A percentile compares a stretch with the other conserved stretches of the same genome.
These are phyloP conservation scores for Scolopax bukidnonensis DNA, from an alignment of 2,797 vertebrate genomes.

Conservation along the genomic window DNA sequence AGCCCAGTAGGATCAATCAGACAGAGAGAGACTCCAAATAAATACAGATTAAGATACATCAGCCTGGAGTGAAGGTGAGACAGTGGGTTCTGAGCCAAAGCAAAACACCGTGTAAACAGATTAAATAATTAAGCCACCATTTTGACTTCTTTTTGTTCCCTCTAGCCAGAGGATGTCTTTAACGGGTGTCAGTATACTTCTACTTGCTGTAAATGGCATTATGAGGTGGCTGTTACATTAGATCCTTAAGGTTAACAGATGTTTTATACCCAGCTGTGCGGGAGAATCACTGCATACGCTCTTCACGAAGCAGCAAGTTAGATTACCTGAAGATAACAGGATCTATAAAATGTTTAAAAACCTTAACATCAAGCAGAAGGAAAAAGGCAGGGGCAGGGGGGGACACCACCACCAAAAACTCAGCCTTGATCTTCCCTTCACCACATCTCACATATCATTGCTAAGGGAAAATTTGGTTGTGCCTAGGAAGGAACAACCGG, in stretches of 20 bases:
- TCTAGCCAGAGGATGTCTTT: neutral
- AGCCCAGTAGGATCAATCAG: neutral
- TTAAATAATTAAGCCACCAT: neutral
- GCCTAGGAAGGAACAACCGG: neutral
- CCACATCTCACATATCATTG: accelerated
- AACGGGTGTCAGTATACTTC: neutral
- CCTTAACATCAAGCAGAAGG: neutral
- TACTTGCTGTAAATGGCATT: neutral
- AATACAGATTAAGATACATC: neutral
- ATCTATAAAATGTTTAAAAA: neutral
- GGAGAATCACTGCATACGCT: neutral
- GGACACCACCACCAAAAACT: too few relatives aligned
- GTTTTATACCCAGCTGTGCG: neutral
- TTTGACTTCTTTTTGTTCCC: neutral
- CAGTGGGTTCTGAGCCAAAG: neutral
- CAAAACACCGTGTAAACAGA: neutral
- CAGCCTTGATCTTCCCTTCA: neutral
- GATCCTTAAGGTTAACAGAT: neutral
- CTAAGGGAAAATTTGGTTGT: neutral
- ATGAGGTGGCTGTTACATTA: neutral
- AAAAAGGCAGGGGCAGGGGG: neutral
- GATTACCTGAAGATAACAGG: neutral
- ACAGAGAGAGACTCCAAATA: neutral
- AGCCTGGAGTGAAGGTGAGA: neutral
- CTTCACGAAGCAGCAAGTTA: neutral